phyloP scores from a whole-genome alignment of 1,140 invertebrate genomes.

The Sesamia nonagrioides region DNA sequence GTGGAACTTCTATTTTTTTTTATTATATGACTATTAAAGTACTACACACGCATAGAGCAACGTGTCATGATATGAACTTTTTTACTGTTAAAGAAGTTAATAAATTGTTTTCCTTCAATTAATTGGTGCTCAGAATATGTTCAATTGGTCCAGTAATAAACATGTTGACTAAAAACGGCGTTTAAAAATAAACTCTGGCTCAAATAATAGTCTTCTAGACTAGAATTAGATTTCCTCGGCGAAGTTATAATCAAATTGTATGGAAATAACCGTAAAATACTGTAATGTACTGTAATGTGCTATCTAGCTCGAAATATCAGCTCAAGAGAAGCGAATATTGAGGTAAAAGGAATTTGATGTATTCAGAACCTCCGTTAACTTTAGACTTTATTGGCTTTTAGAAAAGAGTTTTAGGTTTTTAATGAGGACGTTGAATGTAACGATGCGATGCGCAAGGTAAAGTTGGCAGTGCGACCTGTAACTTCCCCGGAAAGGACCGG shows the following conservation, averaged over 20 bases:
- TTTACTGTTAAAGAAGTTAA: background rate
- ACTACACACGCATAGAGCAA: background rate
- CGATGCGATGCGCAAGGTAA: too few species aligned
- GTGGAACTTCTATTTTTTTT: background rate
- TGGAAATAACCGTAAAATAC: background rate
- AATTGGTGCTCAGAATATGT: background rate
- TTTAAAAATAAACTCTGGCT: background rate
- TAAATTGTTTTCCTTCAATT: background rate
- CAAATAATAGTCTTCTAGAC: background rate
- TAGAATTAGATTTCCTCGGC: background rate
- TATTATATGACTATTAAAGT: background rate
- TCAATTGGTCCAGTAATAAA: background rate
- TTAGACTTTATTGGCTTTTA: too few species aligned
- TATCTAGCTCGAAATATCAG: too few species aligned
- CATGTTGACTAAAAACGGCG: background rate
- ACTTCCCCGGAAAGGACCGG: too few species aligned
- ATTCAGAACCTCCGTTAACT: too few species aligned
- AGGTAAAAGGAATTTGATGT: too few species aligned
- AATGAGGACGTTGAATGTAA: too few species aligned
- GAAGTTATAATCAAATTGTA: background rate
- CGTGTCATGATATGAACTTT: conserved; percentile 8
- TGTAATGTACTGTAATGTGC: background rate
- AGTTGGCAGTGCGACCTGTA: too few species aligned
- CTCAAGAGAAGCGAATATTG: too few species aligned
- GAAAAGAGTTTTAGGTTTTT: too few species aligned